These are phyloP conservation scores for Leptothorax acervorum DNA, from an alignment of 2,888 invertebrate species.

Conservation along the genomic window DNA sequence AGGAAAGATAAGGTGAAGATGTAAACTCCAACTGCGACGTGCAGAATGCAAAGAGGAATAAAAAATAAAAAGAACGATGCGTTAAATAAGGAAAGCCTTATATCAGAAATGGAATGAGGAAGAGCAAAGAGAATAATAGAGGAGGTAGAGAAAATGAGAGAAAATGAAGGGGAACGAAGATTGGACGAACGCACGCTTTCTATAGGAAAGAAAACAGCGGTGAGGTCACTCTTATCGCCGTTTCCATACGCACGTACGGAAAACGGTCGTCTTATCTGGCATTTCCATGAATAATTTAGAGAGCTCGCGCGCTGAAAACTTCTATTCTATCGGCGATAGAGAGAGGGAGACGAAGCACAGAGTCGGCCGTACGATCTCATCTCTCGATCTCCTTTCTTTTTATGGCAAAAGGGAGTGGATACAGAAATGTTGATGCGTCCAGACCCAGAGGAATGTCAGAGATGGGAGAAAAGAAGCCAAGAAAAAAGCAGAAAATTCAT, in stretches of 20 bases:
- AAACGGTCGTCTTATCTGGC: constrained; percentile 76
- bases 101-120: constrained; percentile 18
- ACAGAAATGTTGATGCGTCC: constrained; percentile 22
- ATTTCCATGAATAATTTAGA: constrained; percentile 81
- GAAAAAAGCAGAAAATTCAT: not conserved
- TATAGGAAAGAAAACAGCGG: constrained; percentile 55
- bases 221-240: constrained; percentile 73
- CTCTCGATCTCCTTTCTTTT: constrained; percentile 8
- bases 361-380: constrained; percentile 1
- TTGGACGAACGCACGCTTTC: constrained; percentile 44
- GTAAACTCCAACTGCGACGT: not conserved
- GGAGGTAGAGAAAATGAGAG: constrained; percentile 14
- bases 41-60: not conserved
- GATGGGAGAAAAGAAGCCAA: not conserved
- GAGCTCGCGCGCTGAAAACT: constrained; percentile 75
- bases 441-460: not conserved
- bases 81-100: not conserved
- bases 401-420: not conserved
- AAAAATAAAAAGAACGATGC: not conserved
- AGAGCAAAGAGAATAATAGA: constrained; percentile 18
- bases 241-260: constrained; percentile 76
- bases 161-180: not conserved
- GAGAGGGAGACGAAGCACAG: not conserved
- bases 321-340: constrained; percentile 52
- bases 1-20: not conserved